These are phyloP conservation scores for Styela plicata DNA, from an alignment of 23 tunicate genomes.

Conservation along the genomic window DNA sequence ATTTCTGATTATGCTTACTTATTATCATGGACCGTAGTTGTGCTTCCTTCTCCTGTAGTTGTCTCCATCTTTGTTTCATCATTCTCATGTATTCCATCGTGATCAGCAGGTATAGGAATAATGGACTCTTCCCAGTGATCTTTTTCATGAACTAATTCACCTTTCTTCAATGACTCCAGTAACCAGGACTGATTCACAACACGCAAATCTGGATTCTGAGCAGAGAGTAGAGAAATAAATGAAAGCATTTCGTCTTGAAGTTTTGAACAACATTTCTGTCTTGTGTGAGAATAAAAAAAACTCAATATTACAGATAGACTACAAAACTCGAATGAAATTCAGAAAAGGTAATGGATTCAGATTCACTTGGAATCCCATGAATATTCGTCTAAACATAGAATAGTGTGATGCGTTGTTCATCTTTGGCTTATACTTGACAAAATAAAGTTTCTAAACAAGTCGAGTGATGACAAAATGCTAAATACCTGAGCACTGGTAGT, in stretches of 20 bases:
- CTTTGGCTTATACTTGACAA: no score
- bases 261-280: neutral
- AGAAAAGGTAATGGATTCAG: no score
- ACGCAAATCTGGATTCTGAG: conserved; percentile 31
- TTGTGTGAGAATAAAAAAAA: no score
- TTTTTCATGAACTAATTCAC: conserved; percentile 39
- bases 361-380: no score
- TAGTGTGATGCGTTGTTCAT: no score
- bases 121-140: conserved; percentile 38
- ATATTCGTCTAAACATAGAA: no score
- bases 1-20: no score
- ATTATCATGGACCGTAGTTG: neutral
- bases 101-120: conserved; percentile 1
- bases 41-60: neutral
- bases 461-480: no score
- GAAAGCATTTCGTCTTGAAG: neutral
- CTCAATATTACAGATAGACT: no score
- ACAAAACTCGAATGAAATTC: no score
- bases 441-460: no score
- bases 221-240: no score
- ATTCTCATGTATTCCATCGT: neutral
- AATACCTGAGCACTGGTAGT: conserved; percentile 1
- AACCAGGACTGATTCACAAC: conserved; percentile 66
- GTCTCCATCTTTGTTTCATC: conserved; percentile 13
- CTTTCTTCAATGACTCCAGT: conserved; percentile 39